A percentile compares a stretch with the other conserved stretches of the same genome.
These are phyloP conservation scores for Nycticebus coucang DNA, from an alignment of 2,113 vertebrate species.

Conservation along the genomic window DNA sequence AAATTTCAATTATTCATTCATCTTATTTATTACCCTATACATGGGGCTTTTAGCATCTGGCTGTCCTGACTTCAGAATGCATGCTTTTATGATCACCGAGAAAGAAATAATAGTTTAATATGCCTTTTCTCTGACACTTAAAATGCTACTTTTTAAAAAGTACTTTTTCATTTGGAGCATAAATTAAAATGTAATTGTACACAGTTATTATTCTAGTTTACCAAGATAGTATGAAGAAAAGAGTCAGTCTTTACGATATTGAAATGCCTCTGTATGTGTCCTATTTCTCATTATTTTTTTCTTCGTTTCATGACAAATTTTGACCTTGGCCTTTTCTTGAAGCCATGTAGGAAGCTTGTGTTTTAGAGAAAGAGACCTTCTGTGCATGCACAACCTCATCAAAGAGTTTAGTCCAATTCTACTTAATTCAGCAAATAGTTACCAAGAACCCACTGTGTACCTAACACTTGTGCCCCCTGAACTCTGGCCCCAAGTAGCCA, in stretches of 20 bases:
- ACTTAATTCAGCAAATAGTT: neutral
- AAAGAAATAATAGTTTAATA: conserved; percentile 79
- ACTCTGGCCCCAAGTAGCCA: neutral
- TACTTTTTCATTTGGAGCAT: conserved; percentile 49
- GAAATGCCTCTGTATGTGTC: neutral
- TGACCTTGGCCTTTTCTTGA: neutral
- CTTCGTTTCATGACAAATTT: neutral
- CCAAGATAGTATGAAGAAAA: neutral
- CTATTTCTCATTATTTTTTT: neutral
- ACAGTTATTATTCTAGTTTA: conserved; percentile 35
- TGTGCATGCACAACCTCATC: neutral
- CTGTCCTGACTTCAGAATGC: conserved; percentile 69
- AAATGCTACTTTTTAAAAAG: conserved; percentile 59
- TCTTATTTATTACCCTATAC: conserved; percentile 82
- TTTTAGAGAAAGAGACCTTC: neutral
- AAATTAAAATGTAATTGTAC: conserved; percentile 57
- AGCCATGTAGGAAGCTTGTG: neutral
- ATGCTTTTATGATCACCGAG: conserved; percentile 75
- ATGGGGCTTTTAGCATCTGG: conserved; percentile 73
- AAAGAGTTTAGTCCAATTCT: neutral
- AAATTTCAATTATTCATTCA: conserved; percentile 84
- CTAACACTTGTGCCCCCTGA: neutral
- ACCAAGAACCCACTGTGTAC: neutral
- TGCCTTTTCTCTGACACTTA: conserved; percentile 66
- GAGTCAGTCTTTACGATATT: neutral